Conservation (phyloP, 2,797 vertebrate species). For the Rhinatrema bivittatum region DNA sequence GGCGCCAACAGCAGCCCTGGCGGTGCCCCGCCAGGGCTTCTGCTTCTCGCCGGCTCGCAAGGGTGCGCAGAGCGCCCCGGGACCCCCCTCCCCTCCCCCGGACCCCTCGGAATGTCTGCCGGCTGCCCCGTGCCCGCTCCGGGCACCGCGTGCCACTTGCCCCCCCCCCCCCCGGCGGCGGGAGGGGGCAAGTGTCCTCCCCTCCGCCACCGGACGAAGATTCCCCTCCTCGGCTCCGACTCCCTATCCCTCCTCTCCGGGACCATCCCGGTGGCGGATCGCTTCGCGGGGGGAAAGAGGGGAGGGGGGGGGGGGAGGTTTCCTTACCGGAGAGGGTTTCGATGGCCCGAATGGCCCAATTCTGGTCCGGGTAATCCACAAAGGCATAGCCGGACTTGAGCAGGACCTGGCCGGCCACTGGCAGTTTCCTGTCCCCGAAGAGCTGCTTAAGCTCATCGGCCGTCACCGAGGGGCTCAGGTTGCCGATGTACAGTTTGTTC, state of each 20-base stretch:
- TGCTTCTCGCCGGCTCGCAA: no score
- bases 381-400: conserved; percentile 92
- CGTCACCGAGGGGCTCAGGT: conserved; percentile 87
- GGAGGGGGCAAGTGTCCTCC: conserved; percentile 68
- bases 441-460: conserved; percentile 88
- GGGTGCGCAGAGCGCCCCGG: no score
- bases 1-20: no score
- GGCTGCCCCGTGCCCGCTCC: no score
- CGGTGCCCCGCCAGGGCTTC: no score
- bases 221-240: no score
- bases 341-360: conserved; percentile 86
- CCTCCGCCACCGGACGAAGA: conserved; percentile 65
- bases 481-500: conserved; percentile 93
- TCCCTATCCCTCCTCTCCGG: no score
- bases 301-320: conserved; percentile 14
- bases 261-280: no score
- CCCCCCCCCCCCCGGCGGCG: no score
- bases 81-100: no score
- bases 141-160: no score
- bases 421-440: conserved; percentile 81
- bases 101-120: no score
- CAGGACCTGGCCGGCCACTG: conserved; percentile 79
- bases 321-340: conserved; percentile 81
- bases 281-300: conserved; percentile 18
- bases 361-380: conserved; percentile 87